Conservation (phyloP, 2,888 invertebrate species). For the Dasysyrphus albostriatus region DNA sequence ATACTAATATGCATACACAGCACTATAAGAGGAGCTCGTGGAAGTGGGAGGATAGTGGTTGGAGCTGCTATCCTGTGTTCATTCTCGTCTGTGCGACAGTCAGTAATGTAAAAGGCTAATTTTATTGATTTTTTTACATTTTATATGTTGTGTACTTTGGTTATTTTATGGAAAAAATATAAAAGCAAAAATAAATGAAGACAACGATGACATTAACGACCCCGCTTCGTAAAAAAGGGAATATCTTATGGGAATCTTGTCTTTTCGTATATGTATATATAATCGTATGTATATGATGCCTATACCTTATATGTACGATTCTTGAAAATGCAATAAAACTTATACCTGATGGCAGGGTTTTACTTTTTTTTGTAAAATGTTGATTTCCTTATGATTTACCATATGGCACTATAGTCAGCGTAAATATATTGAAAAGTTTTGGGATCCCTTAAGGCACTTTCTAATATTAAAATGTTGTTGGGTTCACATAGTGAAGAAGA, state of each 20-base stretch:
- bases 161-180: constrained; percentile 59
- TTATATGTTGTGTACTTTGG: constrained; percentile 45
- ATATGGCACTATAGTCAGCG: constrained; percentile 38
- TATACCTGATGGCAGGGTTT: constrained; percentile 43
- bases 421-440: constrained; percentile 47
- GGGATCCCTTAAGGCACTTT: constrained; percentile 38
- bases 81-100: constrained; percentile 32
- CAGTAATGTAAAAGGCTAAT: constrained; percentile 63
- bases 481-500: background rate
- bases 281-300: background rate
- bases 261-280: background rate
- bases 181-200: constrained; percentile 52
- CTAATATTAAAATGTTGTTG: constrained; percentile 52
- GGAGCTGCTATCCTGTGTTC: background rate
- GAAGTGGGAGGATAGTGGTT: background rate
- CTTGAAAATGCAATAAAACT: constrained; percentile 63
- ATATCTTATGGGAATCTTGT: constrained; percentile 39
- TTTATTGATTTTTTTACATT: constrained; percentile 65
- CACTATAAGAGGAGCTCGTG: background rate
- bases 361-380: background rate
- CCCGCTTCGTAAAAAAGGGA: constrained; percentile 8
- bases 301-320: constrained; percentile 8
- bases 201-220: constrained; percentile 47
- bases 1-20: constrained; percentile 19
- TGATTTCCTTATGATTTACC: constrained; percentile 46